Evolutionary conservation across 2,797 vertebrate genomes (phyloP), one percentile per base, ranked within the genome.

Genomic region (Heliangelus exortis): DNA sequence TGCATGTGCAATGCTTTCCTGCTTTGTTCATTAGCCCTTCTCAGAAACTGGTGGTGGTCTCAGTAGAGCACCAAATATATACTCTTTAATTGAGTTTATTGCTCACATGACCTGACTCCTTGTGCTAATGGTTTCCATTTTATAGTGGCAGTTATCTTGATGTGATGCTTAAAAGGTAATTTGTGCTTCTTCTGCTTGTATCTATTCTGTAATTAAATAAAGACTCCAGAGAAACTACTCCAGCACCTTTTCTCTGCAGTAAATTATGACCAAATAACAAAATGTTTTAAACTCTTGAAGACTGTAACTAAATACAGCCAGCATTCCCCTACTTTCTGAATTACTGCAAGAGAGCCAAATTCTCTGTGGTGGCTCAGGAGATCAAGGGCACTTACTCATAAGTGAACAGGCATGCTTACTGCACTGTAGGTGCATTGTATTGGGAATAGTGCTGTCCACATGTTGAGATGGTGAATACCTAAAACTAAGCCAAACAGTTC

Each of bases 201-300:
- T 73, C 55, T 63, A 12, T 73, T 59, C 34, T 62, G 41, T 48
- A 62, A 75, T 63, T 65, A 65, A 81, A 69, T 65, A 57, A 87
- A 75, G 47, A 54, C 72, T 87, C 54, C 51, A 45, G 69, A 80
- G 47, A 75, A 89, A 76, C 23, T 77, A 29, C 57, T 77, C 39
- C 11, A 78, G 55, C 55, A 76, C 82, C 73, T 91, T 96, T 96
- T 41, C 83, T 92, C 86, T 93, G 79, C 58, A 62, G 43, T 50
- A 89, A 77, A 89, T 88, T 67, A 89, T 31, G 77, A 88, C 59
- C 69, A 72, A 95, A 80, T 89, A 96, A 87, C 74, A 95, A 90
- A 92, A 92, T 55, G 57, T 85, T 96, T 95, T 77, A 84, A 91
- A 68, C 74, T 87, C 71, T 83, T 65, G 28, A 90, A 92, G 81